Conservation (phyloP, 2,797 vertebrate species). For the Propithecus deckenii region DNA sequence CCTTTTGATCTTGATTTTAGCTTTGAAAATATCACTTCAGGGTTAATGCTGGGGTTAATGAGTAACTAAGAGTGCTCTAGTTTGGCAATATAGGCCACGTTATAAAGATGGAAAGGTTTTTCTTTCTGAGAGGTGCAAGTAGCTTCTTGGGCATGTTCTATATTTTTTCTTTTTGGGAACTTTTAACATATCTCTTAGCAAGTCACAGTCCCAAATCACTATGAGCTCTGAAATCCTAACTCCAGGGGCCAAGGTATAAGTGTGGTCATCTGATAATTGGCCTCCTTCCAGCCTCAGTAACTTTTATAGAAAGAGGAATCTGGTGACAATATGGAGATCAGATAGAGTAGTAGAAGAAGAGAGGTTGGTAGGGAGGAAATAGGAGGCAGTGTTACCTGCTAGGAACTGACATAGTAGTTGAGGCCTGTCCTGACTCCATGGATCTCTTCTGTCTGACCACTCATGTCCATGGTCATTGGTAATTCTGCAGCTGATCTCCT, state of each 20-base stretch:
- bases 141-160: neutral
- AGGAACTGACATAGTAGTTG: neutral
- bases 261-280: neutral
- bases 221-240: neutral
- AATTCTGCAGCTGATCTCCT: neutral
- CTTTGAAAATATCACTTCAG: conserved; percentile 24
- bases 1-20: conserved; percentile 30
- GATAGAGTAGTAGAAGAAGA: neutral
- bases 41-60: conserved; percentile 34
- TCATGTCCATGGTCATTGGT: neutral
- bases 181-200: neutral
- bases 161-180: neutral
- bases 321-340: neutral
- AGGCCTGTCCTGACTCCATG: neutral
- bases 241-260: neutral
- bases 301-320: neutral
- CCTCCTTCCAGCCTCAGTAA: neutral
- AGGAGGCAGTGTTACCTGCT: neutral
- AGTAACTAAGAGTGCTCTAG: conserved; percentile 12
- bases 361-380: neutral
- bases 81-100: conserved; percentile 37
- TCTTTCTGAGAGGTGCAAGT: conserved; percentile 36
- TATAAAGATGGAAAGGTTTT: conserved; percentile 51
- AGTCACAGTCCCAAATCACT: neutral
- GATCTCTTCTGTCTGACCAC: neutral